Evolutionary conservation across 1,140 invertebrate genomes (phyloP).

Genomic region (Diabrotica virgifera): DNA sequence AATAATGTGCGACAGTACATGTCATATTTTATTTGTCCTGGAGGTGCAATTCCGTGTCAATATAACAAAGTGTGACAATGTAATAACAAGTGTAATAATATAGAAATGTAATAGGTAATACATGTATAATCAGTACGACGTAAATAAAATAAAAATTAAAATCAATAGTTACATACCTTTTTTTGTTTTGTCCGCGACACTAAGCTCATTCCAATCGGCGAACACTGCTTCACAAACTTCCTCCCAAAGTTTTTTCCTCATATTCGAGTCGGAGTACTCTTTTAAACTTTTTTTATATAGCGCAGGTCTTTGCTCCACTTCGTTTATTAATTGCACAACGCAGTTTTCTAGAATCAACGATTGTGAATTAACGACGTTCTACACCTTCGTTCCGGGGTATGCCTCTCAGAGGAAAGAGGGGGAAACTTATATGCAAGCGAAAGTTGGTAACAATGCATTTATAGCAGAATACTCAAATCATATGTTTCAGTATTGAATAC

Average conservation of each 20-base stretch:
- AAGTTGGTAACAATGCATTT: too few relatives aligned
- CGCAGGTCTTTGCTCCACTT: slow-evolving; percentile 17
- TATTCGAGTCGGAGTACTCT: slow-evolving; percentile 30
- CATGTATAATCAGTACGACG: too few relatives aligned
- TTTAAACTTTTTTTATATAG: slow-evolving; percentile 31
- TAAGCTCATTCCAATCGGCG: slow-evolving; percentile 27
- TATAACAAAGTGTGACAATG: slow-evolving; percentile 20
- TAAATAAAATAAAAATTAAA: slow-evolving; percentile 7
- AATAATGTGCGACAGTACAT: slow-evolving; percentile 33
- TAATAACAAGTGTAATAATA: too few relatives aligned
- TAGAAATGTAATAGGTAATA: too few relatives aligned
- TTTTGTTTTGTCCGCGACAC: slow-evolving; percentile 28
- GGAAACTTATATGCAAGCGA: too few relatives aligned
- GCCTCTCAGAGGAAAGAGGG: too few relatives aligned
- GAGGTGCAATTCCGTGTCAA: slow-evolving; percentile 25
- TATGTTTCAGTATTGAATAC: too few relatives aligned
- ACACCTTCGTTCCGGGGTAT: too few relatives aligned
- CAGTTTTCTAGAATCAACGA: too few relatives aligned
- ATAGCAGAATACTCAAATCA: too few relatives aligned
- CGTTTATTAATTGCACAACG: slow-evolving; percentile 18
- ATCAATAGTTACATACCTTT: slow-evolving; percentile 15
- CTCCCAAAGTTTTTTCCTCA: slow-evolving; percentile 33
- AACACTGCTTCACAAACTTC: slow-evolving; percentile 32
- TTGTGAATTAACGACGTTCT: too few relatives aligned
- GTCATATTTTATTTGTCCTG: too few relatives aligned